Evolutionary conservation across 2,797 vertebrate genomes (phyloP), one percentile per base, ranked within the genome.

Genomic region (Gallinago solitaria): DNA sequence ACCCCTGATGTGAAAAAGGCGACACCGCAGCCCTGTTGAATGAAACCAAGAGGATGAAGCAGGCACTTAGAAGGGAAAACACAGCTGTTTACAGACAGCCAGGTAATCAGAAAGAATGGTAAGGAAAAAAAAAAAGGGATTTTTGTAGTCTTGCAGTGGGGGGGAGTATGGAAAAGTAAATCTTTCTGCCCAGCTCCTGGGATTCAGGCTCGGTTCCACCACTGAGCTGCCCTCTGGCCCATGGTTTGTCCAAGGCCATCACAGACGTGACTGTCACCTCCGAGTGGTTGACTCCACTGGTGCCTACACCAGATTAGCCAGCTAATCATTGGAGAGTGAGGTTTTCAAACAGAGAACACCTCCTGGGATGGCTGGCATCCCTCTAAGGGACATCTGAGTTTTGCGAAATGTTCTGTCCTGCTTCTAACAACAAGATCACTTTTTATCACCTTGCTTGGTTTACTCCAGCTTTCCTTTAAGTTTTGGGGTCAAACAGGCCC

Each of bases 231-330:
- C 12, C 23, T 32, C n/a, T 35, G 60, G 20, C 71, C 9, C 0
- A 21, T 45, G 54, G 1, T 2, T 5, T 11, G 47, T n/a, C 74
- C 39, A 11, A 60, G 56, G 47, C 21, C 50, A 65, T 57, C 18
- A 1, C 0, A 2, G 69, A 43, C 4, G 6, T 1, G 37, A 5
- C 16, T 7, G 8, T 59, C 41, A 59, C 53, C 54, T 50, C 33
- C 4, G 1, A 30, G 33, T 1, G 0, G 13, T 0, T 81, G 33
- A 7, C 21, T 35, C 35, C 16, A 3, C 5, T 7, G n/a, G 8
- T 60, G n/a, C 28, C 65, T 60, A 1, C 25, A 51, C 9, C 47
- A 27, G 3, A 6, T 48, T 12, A 24, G 27, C 16, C 28, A 35
- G 7, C 17, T 73, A 5, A 14, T 24, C n/a, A 9, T 54, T 20